phyloP scores from a whole-genome alignment of 2,113 vertebrate species.

The Sturnus vulgaris region DNA sequence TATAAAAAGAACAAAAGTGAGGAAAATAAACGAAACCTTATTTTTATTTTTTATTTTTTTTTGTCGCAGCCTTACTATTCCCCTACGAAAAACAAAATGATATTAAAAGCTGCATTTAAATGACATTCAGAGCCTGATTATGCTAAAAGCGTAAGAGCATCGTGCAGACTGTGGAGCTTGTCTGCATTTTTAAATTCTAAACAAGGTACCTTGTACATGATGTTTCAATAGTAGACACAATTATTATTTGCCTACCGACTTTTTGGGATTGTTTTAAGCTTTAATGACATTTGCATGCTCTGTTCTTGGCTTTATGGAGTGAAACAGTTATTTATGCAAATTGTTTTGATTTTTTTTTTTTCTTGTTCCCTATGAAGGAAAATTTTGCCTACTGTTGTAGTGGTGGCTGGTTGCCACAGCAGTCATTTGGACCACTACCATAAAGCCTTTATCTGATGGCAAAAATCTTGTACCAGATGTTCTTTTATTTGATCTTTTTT shows the following conservation, averaged over 20 bases:
- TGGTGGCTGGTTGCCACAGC: slow-evolving; percentile 26
- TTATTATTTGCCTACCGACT: slow-evolving; percentile 62
- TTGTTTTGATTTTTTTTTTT: background rate
- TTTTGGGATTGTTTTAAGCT: slow-evolving; percentile 55
- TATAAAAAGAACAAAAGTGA: slow-evolving; percentile 57
- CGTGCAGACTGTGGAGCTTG: background rate
- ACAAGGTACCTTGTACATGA: background rate
- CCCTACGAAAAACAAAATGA: slow-evolving; percentile 37
- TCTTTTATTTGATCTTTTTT: slow-evolving; percentile 40
- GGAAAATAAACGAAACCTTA: slow-evolving; percentile 53
- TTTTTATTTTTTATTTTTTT: background rate
- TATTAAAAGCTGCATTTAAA: slow-evolving; percentile 69
- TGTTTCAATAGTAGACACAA: slow-evolving; percentile 35
- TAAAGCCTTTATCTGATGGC: slow-evolving; percentile 37
- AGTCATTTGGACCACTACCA: background rate
- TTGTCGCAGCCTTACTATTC: background rate
- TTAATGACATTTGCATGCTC: slow-evolving; percentile 7
- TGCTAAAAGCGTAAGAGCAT: slow-evolving; percentile 46
- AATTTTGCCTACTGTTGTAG: background rate
- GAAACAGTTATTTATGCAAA: slow-evolving; percentile 69
- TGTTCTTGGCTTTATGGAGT: slow-evolving; percentile 53
- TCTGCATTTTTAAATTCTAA: slow-evolving; percentile 37
- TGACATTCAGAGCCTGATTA: slow-evolving; percentile 50
- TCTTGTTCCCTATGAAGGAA: background rate
- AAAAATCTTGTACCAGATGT: slow-evolving; percentile 28